These are phyloP conservation scores for Dicerorhinus sumatrensis DNA, from an alignment of 2,113 vertebrate genomes.

Conservation along the genomic window DNA sequence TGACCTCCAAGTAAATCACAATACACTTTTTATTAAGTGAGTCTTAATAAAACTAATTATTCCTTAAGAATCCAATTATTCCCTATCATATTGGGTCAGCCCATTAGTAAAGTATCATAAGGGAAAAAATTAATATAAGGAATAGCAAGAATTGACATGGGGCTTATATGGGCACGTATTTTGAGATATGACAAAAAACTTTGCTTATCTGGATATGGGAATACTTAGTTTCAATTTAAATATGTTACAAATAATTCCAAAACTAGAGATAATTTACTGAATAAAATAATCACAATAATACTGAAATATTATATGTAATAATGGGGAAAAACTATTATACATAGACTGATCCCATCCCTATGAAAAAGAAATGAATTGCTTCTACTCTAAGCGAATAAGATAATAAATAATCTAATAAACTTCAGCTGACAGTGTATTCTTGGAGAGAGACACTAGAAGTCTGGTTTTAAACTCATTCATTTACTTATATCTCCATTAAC, in stretches of 20 bases:
- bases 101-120: slow-evolving; percentile 2
- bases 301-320: background rate
- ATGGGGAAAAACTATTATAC: background rate
- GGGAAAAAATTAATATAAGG: background rate
- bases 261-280: background rate
- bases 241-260: background rate
- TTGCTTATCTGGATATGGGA: slow-evolving; percentile 35
- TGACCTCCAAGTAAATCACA: background rate
- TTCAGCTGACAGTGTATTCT: background rate
- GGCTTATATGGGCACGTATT: background rate
- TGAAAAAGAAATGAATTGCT: slow-evolving; percentile 14
- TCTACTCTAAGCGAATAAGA: background rate
- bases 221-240: slow-evolving; percentile 24
- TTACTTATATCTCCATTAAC: background rate
- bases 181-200: background rate
- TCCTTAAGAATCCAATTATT: slow-evolving; percentile 46
- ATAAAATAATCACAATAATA: slow-evolving; percentile 45
- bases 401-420: background rate
- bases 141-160: background rate
- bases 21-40: background rate
- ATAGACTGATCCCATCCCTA: background rate
- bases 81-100: background rate
- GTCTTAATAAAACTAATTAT: slow-evolving; percentile 22
- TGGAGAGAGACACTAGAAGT: background rate
- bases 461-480: background rate